Evolutionary conservation across 2,888 invertebrate genomes (phyloP).

Genomic region (Nomada goodeniana): DNA sequence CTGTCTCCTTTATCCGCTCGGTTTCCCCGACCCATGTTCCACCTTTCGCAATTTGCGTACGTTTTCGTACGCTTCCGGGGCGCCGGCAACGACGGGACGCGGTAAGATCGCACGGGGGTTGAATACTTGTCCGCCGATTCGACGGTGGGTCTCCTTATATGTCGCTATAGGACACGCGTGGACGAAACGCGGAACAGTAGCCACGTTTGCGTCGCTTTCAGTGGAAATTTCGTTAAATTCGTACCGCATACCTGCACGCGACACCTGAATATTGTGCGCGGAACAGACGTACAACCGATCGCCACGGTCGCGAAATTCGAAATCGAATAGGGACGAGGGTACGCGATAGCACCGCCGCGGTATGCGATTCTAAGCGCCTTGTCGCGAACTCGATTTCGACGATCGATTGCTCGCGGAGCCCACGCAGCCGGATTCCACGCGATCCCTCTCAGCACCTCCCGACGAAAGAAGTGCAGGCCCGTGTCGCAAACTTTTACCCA

Average conservation of each 20-base stretch:
- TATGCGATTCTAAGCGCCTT: not conserved
- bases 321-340: too few species aligned
- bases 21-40: slow-evolving; percentile 3
- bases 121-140: slow-evolving; percentile 12
- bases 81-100: not conserved
- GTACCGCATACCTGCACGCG: too few species aligned
- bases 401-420: slow-evolving; percentile 37
- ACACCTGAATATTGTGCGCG: too few species aligned
- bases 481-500: slow-evolving; percentile 52
- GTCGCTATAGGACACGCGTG: too few species aligned
- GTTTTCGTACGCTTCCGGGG: slow-evolving; percentile 19
- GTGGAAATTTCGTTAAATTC: too few species aligned
- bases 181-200: too few species aligned
- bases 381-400: slow-evolving; percentile 29
- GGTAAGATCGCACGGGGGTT: not conserved
- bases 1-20: slow-evolving; percentile 9
- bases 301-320: too few species aligned
- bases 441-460: slow-evolving; percentile 9
- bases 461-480: slow-evolving; percentile 39
- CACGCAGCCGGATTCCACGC: slow-evolving; percentile 45
- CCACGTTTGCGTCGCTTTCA: not conserved
- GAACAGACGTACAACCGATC: too few species aligned
- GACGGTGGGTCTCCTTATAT: too few species aligned
- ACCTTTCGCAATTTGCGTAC: slow-evolving; percentile 52
- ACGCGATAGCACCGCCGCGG: not conserved